Evolutionary conservation across 2,113 vertebrate species (phyloP).

Genomic region (Phaethornis superciliosus): DNA sequence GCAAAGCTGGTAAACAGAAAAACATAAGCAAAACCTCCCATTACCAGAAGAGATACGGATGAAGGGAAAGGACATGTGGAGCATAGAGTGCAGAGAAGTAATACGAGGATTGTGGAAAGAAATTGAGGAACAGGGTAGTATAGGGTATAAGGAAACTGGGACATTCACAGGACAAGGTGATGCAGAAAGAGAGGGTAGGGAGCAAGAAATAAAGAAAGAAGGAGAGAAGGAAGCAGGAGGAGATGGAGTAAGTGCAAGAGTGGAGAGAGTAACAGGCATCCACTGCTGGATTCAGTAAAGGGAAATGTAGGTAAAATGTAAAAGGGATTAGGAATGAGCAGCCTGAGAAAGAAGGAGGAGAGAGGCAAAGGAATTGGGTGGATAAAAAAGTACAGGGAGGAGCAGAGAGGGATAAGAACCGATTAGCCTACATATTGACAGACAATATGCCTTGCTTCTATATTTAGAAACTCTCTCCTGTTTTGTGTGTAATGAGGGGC

Average conservation of each 20-base stretch:
- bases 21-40: background rate
- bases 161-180: background rate
- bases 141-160: background rate
- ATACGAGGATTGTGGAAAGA: background rate
- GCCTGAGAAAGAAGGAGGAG: slow-evolving; percentile 2
- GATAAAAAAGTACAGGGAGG: slow-evolving; percentile 27
- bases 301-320: slow-evolving; percentile 32
- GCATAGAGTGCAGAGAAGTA: background rate
- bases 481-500: background rate
- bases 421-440: slow-evolving; percentile 53
- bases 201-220: background rate
- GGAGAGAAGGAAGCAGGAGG: background rate
- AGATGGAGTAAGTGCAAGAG: background rate
- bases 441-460: slow-evolving; percentile 10
- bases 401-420: slow-evolving; percentile 44
- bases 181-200: background rate
- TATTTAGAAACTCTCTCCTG: background rate
- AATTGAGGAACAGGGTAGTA: background rate
- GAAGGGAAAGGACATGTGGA: background rate
- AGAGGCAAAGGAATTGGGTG: background rate
- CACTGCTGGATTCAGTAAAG: background rate
- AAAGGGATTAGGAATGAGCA: slow-evolving; percentile 46
- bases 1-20: background rate
- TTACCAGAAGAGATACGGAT: background rate
- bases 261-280: background rate